Conservation (phyloP, 2,797 vertebrate species). For the Vireo griseus region DNA sequence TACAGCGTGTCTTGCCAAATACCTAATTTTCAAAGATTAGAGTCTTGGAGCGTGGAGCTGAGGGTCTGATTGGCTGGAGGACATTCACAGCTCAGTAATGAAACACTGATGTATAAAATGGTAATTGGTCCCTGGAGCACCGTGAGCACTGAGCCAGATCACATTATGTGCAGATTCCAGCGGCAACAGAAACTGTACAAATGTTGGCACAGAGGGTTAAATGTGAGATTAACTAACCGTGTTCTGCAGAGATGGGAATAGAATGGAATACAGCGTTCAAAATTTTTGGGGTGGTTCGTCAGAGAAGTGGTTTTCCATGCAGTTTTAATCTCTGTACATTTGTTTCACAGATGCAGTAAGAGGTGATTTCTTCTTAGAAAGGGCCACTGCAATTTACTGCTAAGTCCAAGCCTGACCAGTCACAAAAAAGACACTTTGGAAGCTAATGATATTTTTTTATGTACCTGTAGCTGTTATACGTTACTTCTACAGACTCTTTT, state of each 20-base stretch:
- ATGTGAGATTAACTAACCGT: neutral
- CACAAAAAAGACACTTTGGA: neutral
- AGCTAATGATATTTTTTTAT: neutral
- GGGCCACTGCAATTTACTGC: neutral
- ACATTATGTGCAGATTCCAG: conserved; percentile 27
- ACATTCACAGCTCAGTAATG: conserved; percentile 41
- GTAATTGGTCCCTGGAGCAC: conserved; percentile 53
- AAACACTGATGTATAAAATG: conserved; percentile 65
- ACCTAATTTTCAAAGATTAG: conserved; percentile 59
- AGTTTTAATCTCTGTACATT: neutral
- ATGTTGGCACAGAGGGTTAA: conserved; percentile 28
- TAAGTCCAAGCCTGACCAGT: neutral
- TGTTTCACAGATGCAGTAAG: neutral
- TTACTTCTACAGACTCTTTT: neutral
- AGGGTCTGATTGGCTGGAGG: conserved; percentile 57
- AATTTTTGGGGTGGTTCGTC: neutral
- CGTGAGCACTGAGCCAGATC: neutral
- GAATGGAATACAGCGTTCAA: neutral
- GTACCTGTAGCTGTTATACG: neutral
- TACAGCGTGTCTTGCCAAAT: conserved; percentile 23
- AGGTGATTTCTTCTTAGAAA: neutral
- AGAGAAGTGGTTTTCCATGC: neutral
- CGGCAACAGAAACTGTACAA: neutral
- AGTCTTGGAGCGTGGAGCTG: neutral
- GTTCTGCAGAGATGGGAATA: neutral